Evolutionary conservation across 2,797 vertebrate species (phyloP), one percentile per base, ranked within the genome.

Genomic region (Acanthurus tractus): DNA sequence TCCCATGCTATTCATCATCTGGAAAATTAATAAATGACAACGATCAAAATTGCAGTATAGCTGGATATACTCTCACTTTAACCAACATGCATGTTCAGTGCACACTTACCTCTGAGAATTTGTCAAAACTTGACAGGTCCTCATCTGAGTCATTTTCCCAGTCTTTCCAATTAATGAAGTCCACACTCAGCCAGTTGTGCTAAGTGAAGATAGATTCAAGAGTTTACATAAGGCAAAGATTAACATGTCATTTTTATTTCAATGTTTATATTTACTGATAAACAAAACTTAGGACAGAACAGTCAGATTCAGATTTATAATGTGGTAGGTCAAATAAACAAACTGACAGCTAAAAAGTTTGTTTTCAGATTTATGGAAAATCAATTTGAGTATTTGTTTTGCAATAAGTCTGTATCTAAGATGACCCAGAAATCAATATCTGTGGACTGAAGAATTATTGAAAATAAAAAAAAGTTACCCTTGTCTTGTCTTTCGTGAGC

Each of bases 1-100:
- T 76, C 97, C 97, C 97, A 99, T 99, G 92, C 93, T 98, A 94
- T 98, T 98, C 97, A 99, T 99, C 97, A 99, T 99, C 98, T 99
- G 71, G 1, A 66, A n/a, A 76, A 65, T 14, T 8, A 2, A 74
- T 10, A 46, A 45, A 14, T 50, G 23, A 62, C 1, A 67, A 22
- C 23, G 66, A 55, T 63, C 12, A 67, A 18, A 18, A 20, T 34
- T 11, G 6, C 18, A 63, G 4, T 34, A 18, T 42, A 66, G 10
- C 12, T 12, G 6, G 48, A 65, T 14, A 45, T 15, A 20, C 0
- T 18, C 9, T 6, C 6, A 34, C 5, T 29, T 61, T 11, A 25
- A 22, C 3, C n/a, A 25, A 14, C 14, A 13, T 17, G 2, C 6
- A 11, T 20, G 14, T 46, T 85, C 20, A 18, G 44, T n/a, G n/a